Conservation (phyloP, 2,888 invertebrate species). For the Ophonus ardosiacus region DNA sequence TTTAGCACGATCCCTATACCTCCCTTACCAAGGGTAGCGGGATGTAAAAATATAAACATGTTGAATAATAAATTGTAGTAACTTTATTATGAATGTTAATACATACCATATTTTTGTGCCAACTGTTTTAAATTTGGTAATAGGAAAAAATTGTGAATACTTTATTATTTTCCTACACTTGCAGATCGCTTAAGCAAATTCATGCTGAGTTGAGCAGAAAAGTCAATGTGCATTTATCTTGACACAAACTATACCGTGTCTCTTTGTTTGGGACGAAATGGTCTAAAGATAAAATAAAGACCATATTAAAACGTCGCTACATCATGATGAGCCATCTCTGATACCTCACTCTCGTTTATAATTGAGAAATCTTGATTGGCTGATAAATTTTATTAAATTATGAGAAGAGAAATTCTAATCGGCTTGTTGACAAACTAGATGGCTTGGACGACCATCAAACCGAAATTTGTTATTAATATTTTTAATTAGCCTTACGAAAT, state of each 20-base stretch:
- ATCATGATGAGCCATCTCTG: not conserved
- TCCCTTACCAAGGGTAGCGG: too few relatives aligned
- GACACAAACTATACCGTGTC: not conserved
- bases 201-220: too few relatives aligned
- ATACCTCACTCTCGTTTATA: not conserved
- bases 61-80: too few relatives aligned
- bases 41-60: too few relatives aligned
- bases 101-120: too few relatives aligned
- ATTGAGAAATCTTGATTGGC: constrained; percentile 32
- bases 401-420: constrained; percentile 29
- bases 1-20: too few relatives aligned
- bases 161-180: too few relatives aligned
- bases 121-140: too few relatives aligned
- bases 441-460: constrained; percentile 11
- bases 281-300: not conserved
- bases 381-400: constrained; percentile 25
- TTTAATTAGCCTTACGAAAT: constrained; percentile 31
- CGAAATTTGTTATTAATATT: constrained; percentile 24
- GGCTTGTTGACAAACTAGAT: constrained; percentile 13
- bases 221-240: too few relatives aligned
- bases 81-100: too few relatives aligned
- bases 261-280: not conserved
- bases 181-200: too few relatives aligned
- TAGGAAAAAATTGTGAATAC: too few relatives aligned
- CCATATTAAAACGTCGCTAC: not conserved